Conservation (phyloP, 2,797 vertebrate species). For the Sciaenops ocellatus region DNA sequence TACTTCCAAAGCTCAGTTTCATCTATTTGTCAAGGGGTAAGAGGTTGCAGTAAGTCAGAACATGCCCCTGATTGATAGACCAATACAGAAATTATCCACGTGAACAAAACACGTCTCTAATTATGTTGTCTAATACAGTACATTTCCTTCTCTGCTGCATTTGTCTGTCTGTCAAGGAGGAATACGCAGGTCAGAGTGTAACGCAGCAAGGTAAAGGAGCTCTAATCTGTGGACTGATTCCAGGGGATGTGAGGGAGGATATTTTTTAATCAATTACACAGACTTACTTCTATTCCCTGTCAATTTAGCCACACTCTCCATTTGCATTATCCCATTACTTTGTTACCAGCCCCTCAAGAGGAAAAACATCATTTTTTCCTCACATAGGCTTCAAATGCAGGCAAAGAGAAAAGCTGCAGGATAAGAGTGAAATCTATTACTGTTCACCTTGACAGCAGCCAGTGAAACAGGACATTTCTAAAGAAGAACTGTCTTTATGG, state of each 20-base stretch:
- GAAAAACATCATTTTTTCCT: conserved; percentile 37
- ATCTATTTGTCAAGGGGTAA: conserved; percentile 37
- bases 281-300: conserved; percentile 73
- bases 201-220: conserved; percentile 61
- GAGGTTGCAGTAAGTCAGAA: conserved; percentile 36
- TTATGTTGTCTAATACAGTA: conserved; percentile 51
- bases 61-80: conserved; percentile 53
- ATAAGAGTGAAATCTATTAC: conserved; percentile 62
- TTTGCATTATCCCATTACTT: conserved; percentile 78
- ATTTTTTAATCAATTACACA: conserved; percentile 76
- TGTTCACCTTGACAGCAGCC: conserved; percentile 70
- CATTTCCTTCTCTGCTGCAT: conserved; percentile 33
- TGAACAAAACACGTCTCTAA: conserved; percentile 57
- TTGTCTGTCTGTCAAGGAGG: conserved; percentile 37
- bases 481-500: conserved; percentile 56
- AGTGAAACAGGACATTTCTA: conserved; percentile 61
- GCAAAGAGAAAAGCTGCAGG: conserved; percentile 41
- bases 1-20: conserved; percentile 43
- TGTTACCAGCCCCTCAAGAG: conserved; percentile 42
- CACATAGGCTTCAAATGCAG: conserved; percentile 45
- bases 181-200: conserved; percentile 49
- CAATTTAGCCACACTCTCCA: conserved; percentile 71
- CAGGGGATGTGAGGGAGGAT: conserved; percentile 38
- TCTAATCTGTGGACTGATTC: conserved; percentile 70
- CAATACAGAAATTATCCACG: conserved; percentile 52